Conservation (phyloP, 2,888 invertebrate genomes). For the Rhimphoctona megacephalus region DNA sequence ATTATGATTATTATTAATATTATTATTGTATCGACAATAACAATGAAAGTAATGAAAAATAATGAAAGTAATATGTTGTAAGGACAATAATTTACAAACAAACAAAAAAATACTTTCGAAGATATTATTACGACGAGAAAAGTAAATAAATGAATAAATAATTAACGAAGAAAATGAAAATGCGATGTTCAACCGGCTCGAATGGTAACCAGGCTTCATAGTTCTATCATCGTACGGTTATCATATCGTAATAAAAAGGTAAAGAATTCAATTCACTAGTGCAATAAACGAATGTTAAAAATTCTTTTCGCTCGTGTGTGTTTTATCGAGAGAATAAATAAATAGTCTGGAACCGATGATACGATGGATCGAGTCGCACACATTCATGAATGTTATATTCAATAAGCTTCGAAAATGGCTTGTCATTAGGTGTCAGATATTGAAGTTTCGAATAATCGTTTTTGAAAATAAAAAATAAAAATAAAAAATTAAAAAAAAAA, state of each 20-base stretch:
- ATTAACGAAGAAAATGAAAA: slow-evolving; percentile 20
- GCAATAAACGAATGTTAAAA: slow-evolving; percentile 50
- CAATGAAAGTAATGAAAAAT: slow-evolving; percentile 70
- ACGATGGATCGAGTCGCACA: slow-evolving; percentile 31
- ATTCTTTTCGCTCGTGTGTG: background rate
- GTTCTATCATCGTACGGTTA: slow-evolving; percentile 25
- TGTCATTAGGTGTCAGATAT: slow-evolving; percentile 67
- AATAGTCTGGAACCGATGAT: slow-evolving; percentile 24
- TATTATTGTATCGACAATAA: slow-evolving; percentile 82
- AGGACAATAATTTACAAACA: slow-evolving; percentile 77
- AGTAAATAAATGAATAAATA: slow-evolving; percentile 37
- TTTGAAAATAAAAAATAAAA: background rate
- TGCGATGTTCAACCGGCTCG: slow-evolving; percentile 49
- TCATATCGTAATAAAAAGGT: slow-evolving; percentile 47
- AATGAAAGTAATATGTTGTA: slow-evolving; percentile 79
- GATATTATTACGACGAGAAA: slow-evolving; percentile 54
- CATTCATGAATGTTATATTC: slow-evolving; percentile 69
- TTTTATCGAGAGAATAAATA: slow-evolving; percentile 37
- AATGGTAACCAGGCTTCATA: slow-evolving; percentile 52
- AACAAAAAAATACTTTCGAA: slow-evolving; percentile 19
- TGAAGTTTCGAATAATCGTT: slow-evolving; percentile 27
- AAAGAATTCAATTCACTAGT: slow-evolving; percentile 55
- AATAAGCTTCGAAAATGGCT: slow-evolving; percentile 73
- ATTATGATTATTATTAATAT: slow-evolving; percentile 62
- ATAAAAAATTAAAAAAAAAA: background rate